Conservation (phyloP, 2,888 invertebrate genomes). For the Apocheima hispidaria region DNA sequence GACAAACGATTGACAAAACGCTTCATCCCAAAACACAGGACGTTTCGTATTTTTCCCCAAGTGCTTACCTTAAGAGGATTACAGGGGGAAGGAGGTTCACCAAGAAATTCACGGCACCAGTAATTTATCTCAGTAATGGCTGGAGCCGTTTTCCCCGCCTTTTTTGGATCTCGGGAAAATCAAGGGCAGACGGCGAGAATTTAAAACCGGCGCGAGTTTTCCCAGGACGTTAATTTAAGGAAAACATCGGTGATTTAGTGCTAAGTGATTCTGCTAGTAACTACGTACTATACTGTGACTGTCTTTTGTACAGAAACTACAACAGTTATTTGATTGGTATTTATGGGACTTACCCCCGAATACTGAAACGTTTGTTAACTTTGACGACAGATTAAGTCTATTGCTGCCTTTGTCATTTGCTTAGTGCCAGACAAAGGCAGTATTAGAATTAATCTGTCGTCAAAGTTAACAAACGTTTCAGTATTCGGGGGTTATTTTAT, state of each 20-base stretch:
- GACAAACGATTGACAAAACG: constrained; percentile 39
- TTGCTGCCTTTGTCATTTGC: no score
- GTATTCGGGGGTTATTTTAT: no score
- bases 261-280: constrained; percentile 51
- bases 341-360: no score
- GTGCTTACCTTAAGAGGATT: constrained; percentile 70
- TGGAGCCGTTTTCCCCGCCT: constrained; percentile 69
- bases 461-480: no score
- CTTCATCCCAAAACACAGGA: constrained; percentile 26
- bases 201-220: constrained; percentile 69
- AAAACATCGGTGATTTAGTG: constrained; percentile 74
- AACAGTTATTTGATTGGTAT: neutral
- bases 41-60: constrained; percentile 49
- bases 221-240: constrained; percentile 68
- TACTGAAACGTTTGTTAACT: no score
- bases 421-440: no score
- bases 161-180: constrained; percentile 75
- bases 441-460: no score
- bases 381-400: no score
- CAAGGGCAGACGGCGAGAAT: constrained; percentile 63
- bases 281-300: constrained; percentile 5
- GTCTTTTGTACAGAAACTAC: constrained; percentile 4
- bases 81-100: constrained; percentile 48
- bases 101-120: constrained; percentile 63
- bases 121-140: constrained; percentile 81